Base-by-base conservation (phyloP, 2,888 invertebrate genomes). In the Amblyjoppa proteus region DNA sequence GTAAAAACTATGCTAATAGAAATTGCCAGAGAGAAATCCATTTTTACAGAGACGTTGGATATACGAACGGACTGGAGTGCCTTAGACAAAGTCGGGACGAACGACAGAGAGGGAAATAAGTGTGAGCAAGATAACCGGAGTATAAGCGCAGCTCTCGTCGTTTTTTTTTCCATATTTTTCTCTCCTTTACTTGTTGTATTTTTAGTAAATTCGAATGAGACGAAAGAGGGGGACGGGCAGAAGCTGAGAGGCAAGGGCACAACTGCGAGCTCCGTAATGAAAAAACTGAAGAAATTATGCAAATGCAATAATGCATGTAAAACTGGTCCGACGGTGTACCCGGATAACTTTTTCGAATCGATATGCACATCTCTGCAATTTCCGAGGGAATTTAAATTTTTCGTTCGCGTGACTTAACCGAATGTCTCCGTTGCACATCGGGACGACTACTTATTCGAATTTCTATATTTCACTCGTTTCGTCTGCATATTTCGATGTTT, bases 1-100 rank as follows among this genome's bases (percentile, higher is more conserved):
- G 93, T 90, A 92, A 93, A 92, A 93, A 92, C 91, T 93, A 93
- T 93, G 92, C 92, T 92, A 93, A 93, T 93, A 93, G 91, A 92
- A 92, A 93, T 93, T 92, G 91, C 91, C 16, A 89, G 88, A 89
- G 91, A 90, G 90, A 91, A 92, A 92, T 92, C 91, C 89, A 92
- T 92, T 93, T 93, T 91, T 89, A 45, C 58, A 49, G 73, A 69
- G 73, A 86, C 61, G 79, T 58, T 66, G 45, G 34, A 31, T 31
- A 64, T 61, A 45, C 28, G 69, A 51, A 74, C 66, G 66, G 51
- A 53, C 66, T 16, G 73, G 16, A 53, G 58, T 45, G n/a, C 25
- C 25, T 51, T 66, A 51, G 58, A 64, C 34, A 41, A 66, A 71
- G 41, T 75, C 16, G 31, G 25, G 78, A 28, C 53, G 34, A 49